Conservation (phyloP, 2,888 invertebrate genomes). For the Adelognathus sp. region DNA sequence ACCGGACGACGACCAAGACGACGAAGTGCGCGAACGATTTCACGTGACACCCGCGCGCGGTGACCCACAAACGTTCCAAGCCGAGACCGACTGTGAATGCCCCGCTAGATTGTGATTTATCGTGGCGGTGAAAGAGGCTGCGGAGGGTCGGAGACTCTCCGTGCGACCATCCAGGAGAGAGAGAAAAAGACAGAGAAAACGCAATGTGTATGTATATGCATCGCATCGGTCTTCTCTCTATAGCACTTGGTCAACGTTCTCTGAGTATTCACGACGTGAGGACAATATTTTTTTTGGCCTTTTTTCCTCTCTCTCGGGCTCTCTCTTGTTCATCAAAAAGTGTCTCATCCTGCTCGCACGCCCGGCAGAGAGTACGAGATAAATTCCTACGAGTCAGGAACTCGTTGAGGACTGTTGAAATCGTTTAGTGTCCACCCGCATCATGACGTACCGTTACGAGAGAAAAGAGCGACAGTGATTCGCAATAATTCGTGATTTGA, state of each 20-base stretch:
- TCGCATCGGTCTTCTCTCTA: constrained; percentile 26
- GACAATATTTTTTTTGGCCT: constrained; percentile 28
- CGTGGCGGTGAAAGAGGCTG: constrained; percentile 63
- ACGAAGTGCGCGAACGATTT: constrained; percentile 60
- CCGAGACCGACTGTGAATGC: constrained; percentile 65
- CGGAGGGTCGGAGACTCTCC: constrained; percentile 38
- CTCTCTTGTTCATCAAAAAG: too few species aligned
- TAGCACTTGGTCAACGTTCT: constrained; percentile 35
- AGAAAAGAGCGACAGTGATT: neutral
- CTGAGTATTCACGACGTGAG: constrained; percentile 32
- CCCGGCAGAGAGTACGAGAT: neutral
- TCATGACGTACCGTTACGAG: neutral
- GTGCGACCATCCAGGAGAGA: too few species aligned
- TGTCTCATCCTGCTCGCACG: neutral
- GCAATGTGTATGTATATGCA: constrained; percentile 11
- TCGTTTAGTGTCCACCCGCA: constrained; percentile 29
- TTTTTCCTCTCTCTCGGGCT: neutral
- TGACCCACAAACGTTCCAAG: constrained; percentile 68
- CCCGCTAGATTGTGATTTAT: constrained; percentile 73
- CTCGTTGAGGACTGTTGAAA: constrained; percentile 21
- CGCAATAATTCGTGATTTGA: neutral
- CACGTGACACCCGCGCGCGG: constrained; percentile 64
- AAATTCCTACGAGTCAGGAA: constrained; percentile 20
- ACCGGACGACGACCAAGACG: constrained; percentile 9
- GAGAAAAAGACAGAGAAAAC: too few species aligned